These are phyloP conservation scores for Lipotes vexillifer DNA, from an alignment of 2,113 vertebrate species.

Conservation along the genomic window DNA sequence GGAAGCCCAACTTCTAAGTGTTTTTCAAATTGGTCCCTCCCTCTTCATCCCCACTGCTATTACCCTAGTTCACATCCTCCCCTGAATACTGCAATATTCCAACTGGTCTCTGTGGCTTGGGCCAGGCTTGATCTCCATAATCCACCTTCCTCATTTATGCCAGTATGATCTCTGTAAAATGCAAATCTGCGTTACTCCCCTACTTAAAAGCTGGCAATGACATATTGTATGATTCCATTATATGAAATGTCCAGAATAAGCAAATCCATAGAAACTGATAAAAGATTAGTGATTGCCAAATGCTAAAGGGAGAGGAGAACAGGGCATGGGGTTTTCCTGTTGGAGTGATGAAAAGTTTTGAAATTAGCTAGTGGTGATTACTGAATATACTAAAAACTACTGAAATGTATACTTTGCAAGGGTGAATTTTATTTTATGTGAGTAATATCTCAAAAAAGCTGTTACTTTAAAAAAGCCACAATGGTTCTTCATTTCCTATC, in stretches of 20 bases:
- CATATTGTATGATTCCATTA: neutral
- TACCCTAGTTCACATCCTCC: neutral
- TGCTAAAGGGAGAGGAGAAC: neutral
- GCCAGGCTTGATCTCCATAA: neutral
- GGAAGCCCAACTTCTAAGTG: no score
- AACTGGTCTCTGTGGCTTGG: neutral
- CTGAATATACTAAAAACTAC: neutral
- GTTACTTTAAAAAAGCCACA: neutral
- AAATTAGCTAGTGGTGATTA: neutral
- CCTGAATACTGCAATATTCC: neutral
- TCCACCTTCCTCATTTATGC: neutral
- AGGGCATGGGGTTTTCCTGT: neutral
- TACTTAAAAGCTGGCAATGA: conserved; percentile 6
- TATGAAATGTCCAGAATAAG: neutral
- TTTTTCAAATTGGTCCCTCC: neutral
- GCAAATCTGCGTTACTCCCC: neutral
- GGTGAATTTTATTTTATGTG: neutral
- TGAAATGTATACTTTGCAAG: neutral
- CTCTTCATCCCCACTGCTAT: neutral
- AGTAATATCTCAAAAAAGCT: neutral
- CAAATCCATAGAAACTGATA: conserved; percentile 13
- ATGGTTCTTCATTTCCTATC: neutral
- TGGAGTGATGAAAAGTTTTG: neutral
- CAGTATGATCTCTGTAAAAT: neutral
- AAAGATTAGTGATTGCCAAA: neutral